A percentile compares a stretch with the other conserved stretches of the same genome.
phyloP scores from a whole-genome alignment of 2,113 vertebrate species.

The Eudorcas thomsonii region DNA sequence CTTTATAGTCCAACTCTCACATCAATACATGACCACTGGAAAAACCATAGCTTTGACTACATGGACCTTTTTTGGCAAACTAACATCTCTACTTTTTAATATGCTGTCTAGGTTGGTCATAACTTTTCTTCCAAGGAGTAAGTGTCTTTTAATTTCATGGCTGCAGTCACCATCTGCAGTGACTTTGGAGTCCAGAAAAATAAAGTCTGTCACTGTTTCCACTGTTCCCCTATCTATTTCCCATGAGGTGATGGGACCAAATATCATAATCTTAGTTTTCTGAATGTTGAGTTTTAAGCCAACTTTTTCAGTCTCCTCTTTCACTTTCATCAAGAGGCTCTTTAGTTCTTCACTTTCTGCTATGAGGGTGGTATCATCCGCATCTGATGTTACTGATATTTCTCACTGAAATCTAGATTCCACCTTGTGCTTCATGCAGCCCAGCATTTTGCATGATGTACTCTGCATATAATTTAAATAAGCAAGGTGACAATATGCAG shows the following conservation, averaged over 20 bases:
- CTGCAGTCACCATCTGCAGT: background rate
- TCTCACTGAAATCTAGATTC: background rate
- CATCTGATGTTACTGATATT: background rate
- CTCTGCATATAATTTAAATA: background rate
- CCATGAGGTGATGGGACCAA: background rate
- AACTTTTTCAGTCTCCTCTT: background rate
- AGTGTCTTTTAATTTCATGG: background rate
- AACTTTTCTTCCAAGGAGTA: background rate
- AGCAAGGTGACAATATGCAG: background rate
- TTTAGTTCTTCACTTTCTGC: background rate
- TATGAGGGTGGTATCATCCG: background rate
- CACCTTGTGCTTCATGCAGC: background rate
- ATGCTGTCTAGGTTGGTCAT: background rate
- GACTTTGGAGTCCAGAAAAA: background rate
- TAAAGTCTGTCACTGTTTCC: background rate
- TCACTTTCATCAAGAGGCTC: background rate
- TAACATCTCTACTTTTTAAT: background rate
- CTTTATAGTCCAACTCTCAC: background rate
- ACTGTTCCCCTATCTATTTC: background rate
- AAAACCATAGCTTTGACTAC: background rate
- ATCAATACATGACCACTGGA: background rate
- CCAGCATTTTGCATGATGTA: background rate
- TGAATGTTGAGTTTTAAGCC: background rate
- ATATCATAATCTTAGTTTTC: background rate
- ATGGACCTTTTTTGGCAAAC: background rate